Conservation (phyloP, 2,888 invertebrate species). For the Diloba caeruleocephala region DNA sequence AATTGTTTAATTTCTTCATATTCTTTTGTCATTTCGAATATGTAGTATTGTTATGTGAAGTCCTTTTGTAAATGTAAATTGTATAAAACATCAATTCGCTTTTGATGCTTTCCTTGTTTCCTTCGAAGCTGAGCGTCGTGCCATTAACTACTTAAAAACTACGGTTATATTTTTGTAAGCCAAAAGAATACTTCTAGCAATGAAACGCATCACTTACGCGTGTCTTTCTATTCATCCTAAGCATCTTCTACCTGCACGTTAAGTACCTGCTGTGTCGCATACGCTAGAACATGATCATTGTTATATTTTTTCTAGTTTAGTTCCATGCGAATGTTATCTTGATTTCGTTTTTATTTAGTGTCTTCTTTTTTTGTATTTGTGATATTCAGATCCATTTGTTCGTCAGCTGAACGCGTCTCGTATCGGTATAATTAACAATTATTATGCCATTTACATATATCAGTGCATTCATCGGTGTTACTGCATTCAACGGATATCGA, state of each 20-base stretch:
- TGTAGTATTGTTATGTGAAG: too few species aligned
- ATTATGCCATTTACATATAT: background rate
- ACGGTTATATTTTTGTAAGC: too few species aligned
- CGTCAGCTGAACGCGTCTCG: too few species aligned
- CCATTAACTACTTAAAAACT: too few species aligned
- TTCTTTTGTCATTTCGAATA: too few species aligned
- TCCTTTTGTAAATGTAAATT: too few species aligned
- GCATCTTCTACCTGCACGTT: background rate
- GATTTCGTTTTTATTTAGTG: conserved; percentile 20
- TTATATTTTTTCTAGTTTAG: conserved; percentile 22
- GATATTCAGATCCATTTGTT: background rate
- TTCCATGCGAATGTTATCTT: conserved; percentile 44
- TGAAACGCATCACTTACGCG: background rate
- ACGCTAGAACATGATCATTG: conserved; percentile 20
- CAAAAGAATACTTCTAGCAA: background rate
- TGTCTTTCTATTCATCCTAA: too few species aligned
- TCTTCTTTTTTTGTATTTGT: conserved; percentile 7
- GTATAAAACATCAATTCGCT: too few species aligned
- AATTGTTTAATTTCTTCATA: too few species aligned
- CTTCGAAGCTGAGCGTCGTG: background rate
- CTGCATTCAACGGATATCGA: background rate
- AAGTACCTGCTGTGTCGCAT: conserved; percentile 9
- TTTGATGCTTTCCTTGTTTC: background rate
- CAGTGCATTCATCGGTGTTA: background rate
- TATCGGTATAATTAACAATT: too few species aligned